Evolutionary conservation across 2,797 vertebrate genomes (phyloP).

Genomic region (Coluber constrictor): DNA sequence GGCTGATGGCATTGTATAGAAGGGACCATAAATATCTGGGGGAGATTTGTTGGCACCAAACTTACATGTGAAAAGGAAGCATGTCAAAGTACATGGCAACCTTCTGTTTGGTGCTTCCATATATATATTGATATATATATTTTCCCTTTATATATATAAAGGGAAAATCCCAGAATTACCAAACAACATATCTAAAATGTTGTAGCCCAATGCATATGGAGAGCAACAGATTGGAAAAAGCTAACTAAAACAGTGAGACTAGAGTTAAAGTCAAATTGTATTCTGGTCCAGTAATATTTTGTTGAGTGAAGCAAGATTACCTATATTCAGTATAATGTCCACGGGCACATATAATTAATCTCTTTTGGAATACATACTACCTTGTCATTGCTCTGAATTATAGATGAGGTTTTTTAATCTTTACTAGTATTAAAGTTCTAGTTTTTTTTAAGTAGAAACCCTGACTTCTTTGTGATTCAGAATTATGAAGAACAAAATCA

Average conservation of each 20-base stretch:
- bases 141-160: too few relatives aligned
- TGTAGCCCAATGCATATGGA: not conserved
- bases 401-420: constrained; percentile 36
- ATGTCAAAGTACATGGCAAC: not conserved
- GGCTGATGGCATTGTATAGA: not conserved
- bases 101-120: not conserved
- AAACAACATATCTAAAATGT: not conserved
- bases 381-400: constrained; percentile 35
- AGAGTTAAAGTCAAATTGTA: not conserved
- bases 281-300: not conserved
- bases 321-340: not conserved
- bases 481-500: not conserved
- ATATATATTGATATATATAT: too few relatives aligned
- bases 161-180: not conserved
- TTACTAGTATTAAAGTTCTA: constrained; percentile 12
- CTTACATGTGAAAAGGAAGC: not conserved
- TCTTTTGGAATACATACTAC: not conserved
- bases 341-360: not conserved
- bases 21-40: not conserved
- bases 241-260: not conserved
- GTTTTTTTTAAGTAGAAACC: not conserved
- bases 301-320: not conserved
- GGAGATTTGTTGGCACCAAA: not conserved
- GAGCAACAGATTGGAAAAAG: not conserved
- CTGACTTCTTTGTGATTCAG: not conserved